Evolutionary conservation across 2,888 invertebrate species (phyloP), one percentile per base, ranked within the genome.

Genomic region (Pycnomerus fuliginosus): DNA sequence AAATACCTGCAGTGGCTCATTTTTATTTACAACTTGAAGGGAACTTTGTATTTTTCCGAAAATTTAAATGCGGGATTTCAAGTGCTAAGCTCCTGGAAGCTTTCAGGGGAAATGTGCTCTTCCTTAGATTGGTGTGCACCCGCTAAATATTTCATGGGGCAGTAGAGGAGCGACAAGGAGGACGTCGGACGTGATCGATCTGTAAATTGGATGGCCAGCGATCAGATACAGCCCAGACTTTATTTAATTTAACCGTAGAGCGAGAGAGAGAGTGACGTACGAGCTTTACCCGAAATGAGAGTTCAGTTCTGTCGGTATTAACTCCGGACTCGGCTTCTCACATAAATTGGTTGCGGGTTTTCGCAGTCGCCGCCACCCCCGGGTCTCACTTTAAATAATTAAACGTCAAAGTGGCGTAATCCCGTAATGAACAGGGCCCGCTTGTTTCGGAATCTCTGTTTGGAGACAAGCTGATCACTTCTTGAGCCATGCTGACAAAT

Each of bases 381-480:
- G 28, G 45, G 62, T 64, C 60, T 67, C 67, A 68, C 69, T 69
- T 68, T 69, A 67, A 69, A 69, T 69, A 68, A 69, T 69, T 67
- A 68, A 68, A 69, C 64, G 68, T 69, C 68, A 68, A 67, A 67
- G 67, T 39, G 44, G 39, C 44, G 44, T 44, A 44, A 44, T 44
- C 44, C 44, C 44, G 29, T 44, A 44, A 44, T 44, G 44, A 44
- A 44, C 44, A 33, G 38, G 39, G 45, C 35, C 46, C 40, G 55
- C 59, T 59, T 64, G 67, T 64, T 64, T 60, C 56, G 58, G 64
- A 60, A 64, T 63, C 62, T 64, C 62, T 63, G 64, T 29, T 12
- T 58, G 58, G 52, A 52, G 52, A 47, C 53, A 51, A 50, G 45
- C 52, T 57, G 63, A 63, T 62, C 61, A 61, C 60, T 56, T 53